Evolutionary conservation across 92 coral and sea anemone genomes (phyloP), one percentile per base, ranked within the genome.

Genomic region (Parazoanthus swiftii): DNA sequence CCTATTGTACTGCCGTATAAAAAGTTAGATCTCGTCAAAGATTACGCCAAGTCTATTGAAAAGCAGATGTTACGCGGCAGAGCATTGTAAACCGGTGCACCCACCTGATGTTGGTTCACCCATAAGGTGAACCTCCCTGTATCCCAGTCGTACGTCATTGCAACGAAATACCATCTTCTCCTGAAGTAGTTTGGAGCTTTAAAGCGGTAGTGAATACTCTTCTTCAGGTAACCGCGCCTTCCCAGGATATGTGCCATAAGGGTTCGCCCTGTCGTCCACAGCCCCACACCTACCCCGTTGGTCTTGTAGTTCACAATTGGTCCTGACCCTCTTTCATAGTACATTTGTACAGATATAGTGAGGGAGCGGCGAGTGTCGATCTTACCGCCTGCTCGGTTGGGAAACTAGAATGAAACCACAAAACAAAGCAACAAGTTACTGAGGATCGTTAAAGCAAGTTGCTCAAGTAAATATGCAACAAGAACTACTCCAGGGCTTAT

Each of bases 261-360:
- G 15, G 89, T 74, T 21, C 91, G 58, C 26, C 91, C 91, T 36
- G 88, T 82, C 81, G 90, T 50, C 93, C 93, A 92, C 42, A 95
- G 76, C 6, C 98, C 98, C 14, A 95, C 78, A 1, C 98, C 98
- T n/a, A 82, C 80, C 20, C 98, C 94, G 50, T 89, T 83, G 15
- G 88, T 86, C 75, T 94, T 72, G 80, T 89, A 95, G 79, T 95
- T 93, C 63, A 95, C 92, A 18, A 95, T 85, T 10, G 98, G 98
- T 25, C 98, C 98, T 6, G 90, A 73, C 0, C 89, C 80, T 36
- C 86, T 67, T 26, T 90, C 85, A 56, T 89, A 86, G 88, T 77
- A 81, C 35, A 95, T 94, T 94, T 95, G 94, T 33, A 95, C 81
- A 13, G 94, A 90, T 71, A 95, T 90, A 8, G 98, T 89, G 33